phyloP scores from a whole-genome alignment of 2,888 invertebrate genomes.

The Drosophila affinis region DNA sequence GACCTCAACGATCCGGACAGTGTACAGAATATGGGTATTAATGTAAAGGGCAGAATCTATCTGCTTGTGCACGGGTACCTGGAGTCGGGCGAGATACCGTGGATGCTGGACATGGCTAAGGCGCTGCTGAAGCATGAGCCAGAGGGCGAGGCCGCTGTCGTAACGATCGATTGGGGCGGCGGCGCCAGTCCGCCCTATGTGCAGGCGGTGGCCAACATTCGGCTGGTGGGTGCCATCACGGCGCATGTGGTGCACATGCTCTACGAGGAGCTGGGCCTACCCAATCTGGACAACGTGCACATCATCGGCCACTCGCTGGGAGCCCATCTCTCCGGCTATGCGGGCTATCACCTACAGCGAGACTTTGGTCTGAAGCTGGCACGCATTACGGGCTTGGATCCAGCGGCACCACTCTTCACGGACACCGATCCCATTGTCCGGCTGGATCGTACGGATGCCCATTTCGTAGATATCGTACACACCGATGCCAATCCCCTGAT shows the following conservation, averaged over 20 bases:
- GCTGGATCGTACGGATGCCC: constrained; percentile 93
- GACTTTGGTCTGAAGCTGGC: constrained; percentile 89
- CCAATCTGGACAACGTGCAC: constrained; percentile 88
- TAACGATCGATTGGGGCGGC: constrained; percentile 93
- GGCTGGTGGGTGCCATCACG: constrained; percentile 93
- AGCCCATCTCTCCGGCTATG: constrained; percentile 92
- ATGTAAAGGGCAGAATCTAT: constrained; percentile 87
- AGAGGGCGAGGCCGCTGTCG: constrained; percentile 89
- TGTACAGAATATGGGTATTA: constrained; percentile 87
- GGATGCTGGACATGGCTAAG: constrained; percentile 89
- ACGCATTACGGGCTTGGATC: constrained; percentile 94
- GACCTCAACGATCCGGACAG: constrained; percentile 88
- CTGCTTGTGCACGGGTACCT: constrained; percentile 94
- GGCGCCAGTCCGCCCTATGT: constrained; percentile 95
- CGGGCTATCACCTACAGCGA: constrained; percentile 90
- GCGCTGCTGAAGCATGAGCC: constrained; percentile 87
- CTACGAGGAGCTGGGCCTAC: constrained; percentile 85
- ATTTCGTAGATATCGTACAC: constrained; percentile 95
- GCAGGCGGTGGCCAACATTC: constrained; percentile 95
- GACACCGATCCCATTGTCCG: constrained; percentile 91
- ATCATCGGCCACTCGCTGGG: constrained; percentile 94
- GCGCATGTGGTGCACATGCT: constrained; percentile 88
- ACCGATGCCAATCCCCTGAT: constrained; percentile 93
- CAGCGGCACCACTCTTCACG: constrained; percentile 95
- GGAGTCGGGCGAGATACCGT: constrained; percentile 89